A percentile compares a stretch with the other conserved stretches of the same genome.
Conservation (phyloP, 35 echinoderm and acorn worm genomes). For the Holothuria glaberrima region DNA sequence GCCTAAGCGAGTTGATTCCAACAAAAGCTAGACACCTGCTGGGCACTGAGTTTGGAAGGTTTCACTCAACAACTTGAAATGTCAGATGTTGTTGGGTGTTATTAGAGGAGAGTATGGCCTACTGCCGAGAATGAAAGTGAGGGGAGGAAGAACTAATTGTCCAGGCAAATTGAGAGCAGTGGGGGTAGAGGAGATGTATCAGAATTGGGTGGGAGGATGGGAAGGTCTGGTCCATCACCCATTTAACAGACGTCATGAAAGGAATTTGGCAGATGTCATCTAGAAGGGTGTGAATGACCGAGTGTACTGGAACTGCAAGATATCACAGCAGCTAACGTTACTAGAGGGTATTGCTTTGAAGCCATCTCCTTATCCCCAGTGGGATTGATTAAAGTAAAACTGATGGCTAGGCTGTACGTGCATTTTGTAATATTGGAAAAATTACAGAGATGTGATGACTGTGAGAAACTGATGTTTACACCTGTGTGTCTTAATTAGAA, state of each 20-base stretch:
- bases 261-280: no score
- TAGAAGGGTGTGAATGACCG: background rate
- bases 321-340: background rate
- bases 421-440: background rate
- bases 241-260: no score
- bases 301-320: background rate
- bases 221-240: no score
- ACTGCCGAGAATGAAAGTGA: constrained; percentile 37
- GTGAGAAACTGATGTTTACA: no score
- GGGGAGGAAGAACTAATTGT: constrained; percentile 42
- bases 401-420: background rate
- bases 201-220: background rate
- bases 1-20: no score
- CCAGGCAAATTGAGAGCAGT: constrained; percentile 37
- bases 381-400: background rate
- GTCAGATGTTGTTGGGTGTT: constrained; percentile 37
- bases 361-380: background rate
- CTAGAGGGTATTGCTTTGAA: background rate
- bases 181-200: constrained; percentile 6
- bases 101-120: constrained; percentile 31
- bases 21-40: background rate
- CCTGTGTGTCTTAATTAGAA: no score
- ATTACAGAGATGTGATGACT: no score
- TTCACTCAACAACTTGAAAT: constrained; percentile 30
- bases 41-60: constrained; percentile 11